Conservation (phyloP, 2,797 vertebrate species). For the Hemibagrus guttatus region DNA sequence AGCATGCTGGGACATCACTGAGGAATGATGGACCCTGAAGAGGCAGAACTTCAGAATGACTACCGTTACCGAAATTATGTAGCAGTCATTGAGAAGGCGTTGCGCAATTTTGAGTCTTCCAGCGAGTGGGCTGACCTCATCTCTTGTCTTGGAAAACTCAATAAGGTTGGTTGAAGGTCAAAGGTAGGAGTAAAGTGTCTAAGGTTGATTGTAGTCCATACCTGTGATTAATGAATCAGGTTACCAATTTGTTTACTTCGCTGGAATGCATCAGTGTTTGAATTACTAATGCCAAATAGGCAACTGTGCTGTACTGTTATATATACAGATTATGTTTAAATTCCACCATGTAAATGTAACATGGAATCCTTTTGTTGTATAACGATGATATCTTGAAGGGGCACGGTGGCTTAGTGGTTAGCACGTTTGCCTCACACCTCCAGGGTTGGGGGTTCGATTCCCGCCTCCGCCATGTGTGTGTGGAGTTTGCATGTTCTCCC, state of each 20-base stretch:
- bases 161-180: slow-evolving; percentile 80
- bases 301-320: no score
- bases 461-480: no score
- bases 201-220: neutral
- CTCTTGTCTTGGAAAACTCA: slow-evolving; percentile 96
- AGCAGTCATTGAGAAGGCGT: slow-evolving; percentile 91
- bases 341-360: no score
- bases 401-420: no score
- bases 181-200: neutral
- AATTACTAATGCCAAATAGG: neutral
- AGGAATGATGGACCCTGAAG: slow-evolving; percentile 91
- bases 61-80: slow-evolving; percentile 94
- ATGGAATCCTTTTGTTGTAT: no score
- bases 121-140: slow-evolving; percentile 99
- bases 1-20: slow-evolving; percentile 68
- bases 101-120: slow-evolving; percentile 97
- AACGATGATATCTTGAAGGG: no score
- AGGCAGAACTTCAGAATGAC: slow-evolving; percentile 88
- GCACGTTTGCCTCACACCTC: no score
- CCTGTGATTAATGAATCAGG: neutral
- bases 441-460: no score
- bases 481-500: no score
- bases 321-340: no score
- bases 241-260: neutral
- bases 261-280: neutral